These are phyloP conservation scores for Periphyllus acericola DNA, from an alignment of 2,888 invertebrate genomes.

Conservation along the genomic window DNA sequence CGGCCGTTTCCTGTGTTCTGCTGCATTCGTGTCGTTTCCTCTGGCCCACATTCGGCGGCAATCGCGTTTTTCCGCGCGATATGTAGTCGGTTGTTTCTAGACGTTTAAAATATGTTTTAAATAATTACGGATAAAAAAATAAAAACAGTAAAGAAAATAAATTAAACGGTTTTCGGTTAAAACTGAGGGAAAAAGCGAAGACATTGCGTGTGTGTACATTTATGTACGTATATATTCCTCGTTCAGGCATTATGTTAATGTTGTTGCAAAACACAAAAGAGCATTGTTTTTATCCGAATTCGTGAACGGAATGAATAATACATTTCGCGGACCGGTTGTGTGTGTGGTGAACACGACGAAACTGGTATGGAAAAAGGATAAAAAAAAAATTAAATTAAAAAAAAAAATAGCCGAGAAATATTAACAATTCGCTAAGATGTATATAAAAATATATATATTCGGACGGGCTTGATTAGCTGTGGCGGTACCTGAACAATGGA, in stretches of 20 bases:
- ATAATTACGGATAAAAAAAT: slow-evolving; percentile 31
- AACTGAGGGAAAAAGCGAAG: not conserved
- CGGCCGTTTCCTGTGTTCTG: slow-evolving; percentile 46
- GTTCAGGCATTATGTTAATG: slow-evolving; percentile 51
- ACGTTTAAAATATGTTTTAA: slow-evolving; percentile 1
- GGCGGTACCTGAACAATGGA: slow-evolving; percentile 57
- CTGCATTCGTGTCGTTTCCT: slow-evolving; percentile 13
- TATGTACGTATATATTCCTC: not conserved
- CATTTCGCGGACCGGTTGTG: slow-evolving; percentile 56
- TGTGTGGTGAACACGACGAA: slow-evolving; percentile 1
- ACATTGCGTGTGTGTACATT: slow-evolving; percentile 32
- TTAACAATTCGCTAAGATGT: slow-evolving; percentile 38
- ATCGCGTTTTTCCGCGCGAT: slow-evolving; percentile 12
- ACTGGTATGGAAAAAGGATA: slow-evolving; percentile 5
- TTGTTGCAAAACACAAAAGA: slow-evolving; percentile 60
- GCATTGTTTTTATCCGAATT: slow-evolving; percentile 61
- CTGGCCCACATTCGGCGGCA: slow-evolving; percentile 28
- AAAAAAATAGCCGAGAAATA: slow-evolving; percentile 47
- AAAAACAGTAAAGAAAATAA: slow-evolving; percentile 8
- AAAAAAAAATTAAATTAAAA: not conserved
- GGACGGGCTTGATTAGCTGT: slow-evolving; percentile 61
- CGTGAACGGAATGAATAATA: slow-evolving; percentile 59
- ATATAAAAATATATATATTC: slow-evolving; percentile 31
- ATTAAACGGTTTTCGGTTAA: slow-evolving; percentile 41
- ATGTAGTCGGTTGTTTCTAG: not conserved